Percentiles rank a stretch among this genome's conserved stretches.
Conservation (phyloP, 2,113 vertebrate genomes). For the Pelobates fuscus region DNA sequence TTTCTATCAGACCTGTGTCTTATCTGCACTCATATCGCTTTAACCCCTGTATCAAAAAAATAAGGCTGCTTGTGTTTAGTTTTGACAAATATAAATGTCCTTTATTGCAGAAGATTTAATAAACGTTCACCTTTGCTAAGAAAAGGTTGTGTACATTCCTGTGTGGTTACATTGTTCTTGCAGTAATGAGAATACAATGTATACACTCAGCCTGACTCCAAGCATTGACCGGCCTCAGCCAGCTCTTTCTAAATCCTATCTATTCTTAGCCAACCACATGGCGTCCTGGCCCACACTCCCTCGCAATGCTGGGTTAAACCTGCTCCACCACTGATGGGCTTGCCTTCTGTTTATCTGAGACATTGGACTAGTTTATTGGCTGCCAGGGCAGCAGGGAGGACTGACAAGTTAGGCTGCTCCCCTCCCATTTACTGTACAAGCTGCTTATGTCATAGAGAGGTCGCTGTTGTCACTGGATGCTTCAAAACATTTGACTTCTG, state of each 20-base stretch:
- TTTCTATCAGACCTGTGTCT: no score
- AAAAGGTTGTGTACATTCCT: not conserved
- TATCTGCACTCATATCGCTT: no score
- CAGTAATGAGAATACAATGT: no score
- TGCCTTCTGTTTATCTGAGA: not conserved
- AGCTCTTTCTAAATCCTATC: not conserved
- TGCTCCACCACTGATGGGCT: conserved; percentile 11
- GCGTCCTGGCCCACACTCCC: not conserved
- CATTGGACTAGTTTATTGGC: conserved; percentile 1
- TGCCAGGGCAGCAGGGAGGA: not conserved
- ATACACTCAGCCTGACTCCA: not conserved
- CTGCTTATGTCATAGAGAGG: conserved; percentile 45
- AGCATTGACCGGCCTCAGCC: conserved; percentile 9
- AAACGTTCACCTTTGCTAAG: no score
- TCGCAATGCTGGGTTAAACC: not conserved
- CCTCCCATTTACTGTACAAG: conserved; percentile 9
- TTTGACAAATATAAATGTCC: no score
- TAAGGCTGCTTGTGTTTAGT: no score
- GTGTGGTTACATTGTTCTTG: not conserved
- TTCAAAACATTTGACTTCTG: conserved; percentile 30
- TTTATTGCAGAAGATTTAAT: no score
- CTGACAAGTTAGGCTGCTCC: conserved; percentile 49
- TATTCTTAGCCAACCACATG: conserved; percentile 31
- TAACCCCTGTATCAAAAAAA: no score
- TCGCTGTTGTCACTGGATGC: conserved; percentile 38